phyloP scores from a whole-genome alignment of 2,797 vertebrate species.

The Pelobates cultripes region DNA sequence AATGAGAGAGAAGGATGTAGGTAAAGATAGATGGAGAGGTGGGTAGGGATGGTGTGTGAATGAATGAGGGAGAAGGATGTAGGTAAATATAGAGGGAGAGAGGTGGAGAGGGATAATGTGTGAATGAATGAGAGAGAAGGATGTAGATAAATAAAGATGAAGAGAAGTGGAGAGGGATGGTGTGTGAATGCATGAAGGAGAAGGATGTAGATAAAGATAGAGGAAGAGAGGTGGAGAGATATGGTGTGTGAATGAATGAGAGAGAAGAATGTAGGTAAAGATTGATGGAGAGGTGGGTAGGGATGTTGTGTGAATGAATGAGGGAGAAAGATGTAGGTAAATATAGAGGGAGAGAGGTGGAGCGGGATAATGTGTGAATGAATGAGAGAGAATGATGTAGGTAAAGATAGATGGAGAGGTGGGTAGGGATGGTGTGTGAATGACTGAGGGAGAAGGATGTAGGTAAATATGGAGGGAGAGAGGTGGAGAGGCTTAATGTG shows the following conservation, averaged over 20 bases:
- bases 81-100: background rate
- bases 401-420: background rate
- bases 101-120: background rate
- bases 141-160: no score
- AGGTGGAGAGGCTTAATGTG: background rate
- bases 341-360: background rate
- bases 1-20: background rate
- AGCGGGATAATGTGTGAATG: background rate
- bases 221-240: background rate
- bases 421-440: background rate
- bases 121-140: background rate
- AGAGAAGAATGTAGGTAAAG: background rate
- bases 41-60: background rate
- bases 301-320: background rate
- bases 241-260: background rate
- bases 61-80: background rate
- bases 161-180: no score
- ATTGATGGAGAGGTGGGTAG: background rate
- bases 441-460: background rate
- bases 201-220: no score
- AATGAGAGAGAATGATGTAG: background rate
- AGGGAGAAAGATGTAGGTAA: background rate
- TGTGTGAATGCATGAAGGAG: no score
- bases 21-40: background rate
- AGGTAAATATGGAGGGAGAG: background rate